These are phyloP conservation scores for Tachysurus vachellii DNA, from an alignment of 2,113 vertebrate genomes.

Conservation along the genomic window DNA sequence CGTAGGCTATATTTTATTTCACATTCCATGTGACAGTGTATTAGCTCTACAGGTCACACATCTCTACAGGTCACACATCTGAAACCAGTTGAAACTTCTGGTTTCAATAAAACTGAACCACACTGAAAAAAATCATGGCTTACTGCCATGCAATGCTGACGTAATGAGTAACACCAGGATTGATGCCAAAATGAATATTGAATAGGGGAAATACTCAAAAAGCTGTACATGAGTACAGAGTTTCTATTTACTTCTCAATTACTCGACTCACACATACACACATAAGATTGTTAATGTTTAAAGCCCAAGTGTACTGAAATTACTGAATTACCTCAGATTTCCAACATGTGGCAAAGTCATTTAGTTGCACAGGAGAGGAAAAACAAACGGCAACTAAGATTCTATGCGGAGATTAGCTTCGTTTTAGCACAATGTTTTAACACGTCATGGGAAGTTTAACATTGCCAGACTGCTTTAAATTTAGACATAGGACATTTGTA, in stretches of 20 bases:
- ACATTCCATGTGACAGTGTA: background rate
- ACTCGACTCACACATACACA: background rate
- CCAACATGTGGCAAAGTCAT: background rate
- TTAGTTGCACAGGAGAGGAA: background rate
- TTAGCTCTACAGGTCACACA: background rate
- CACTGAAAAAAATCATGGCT: background rate
- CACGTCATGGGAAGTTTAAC: background rate
- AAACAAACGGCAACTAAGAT: background rate
- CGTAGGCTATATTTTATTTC: background rate
- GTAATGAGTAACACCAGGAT: background rate
- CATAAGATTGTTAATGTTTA: background rate
- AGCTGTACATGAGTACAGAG: background rate
- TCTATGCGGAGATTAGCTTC: background rate
- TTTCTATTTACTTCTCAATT: background rate
- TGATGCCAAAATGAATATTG: background rate
- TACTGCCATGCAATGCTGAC: background rate
- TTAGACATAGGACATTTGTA: background rate
- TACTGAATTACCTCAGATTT: background rate
- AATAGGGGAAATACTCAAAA: background rate
- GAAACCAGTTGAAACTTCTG: background rate
- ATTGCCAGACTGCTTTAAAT: background rate
- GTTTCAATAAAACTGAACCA: background rate
- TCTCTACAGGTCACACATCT: background rate
- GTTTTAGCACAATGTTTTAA: background rate
- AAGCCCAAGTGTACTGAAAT: background rate